Evolutionary conservation across 2,888 invertebrate species (phyloP).

Genomic region (Xanthostigma xanthostigma): DNA sequence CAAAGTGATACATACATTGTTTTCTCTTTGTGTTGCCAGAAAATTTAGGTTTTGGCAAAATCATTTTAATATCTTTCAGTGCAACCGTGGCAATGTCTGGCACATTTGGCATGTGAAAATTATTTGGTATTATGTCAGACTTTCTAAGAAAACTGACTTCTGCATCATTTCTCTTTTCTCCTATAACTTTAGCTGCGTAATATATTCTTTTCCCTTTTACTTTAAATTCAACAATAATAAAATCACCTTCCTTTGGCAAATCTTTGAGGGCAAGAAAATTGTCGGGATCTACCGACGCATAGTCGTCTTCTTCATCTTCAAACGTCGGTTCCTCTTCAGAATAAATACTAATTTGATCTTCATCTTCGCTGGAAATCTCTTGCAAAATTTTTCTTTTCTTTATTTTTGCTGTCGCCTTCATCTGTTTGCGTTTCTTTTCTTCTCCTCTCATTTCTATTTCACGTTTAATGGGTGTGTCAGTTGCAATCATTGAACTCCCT

Average conservation of each 20-base stretch:
- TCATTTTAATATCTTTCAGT: constrained; percentile 9
- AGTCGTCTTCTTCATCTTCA: constrained; percentile 6
- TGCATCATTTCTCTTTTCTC: constrained; percentile 6
- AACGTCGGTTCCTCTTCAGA: constrained; percentile 11
- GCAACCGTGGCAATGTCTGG: constrained; percentile 14
- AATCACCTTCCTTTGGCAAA: constrained; percentile 8
- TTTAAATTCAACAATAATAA: constrained; percentile 8
- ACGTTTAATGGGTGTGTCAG: constrained; percentile 18
- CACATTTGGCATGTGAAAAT: constrained; percentile 12
- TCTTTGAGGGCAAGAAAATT: constrained; percentile 12
- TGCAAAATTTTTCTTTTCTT: constrained; percentile 11
- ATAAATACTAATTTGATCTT: constrained; percentile 14
- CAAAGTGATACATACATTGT: constrained; percentile 12
- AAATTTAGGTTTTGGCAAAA: constrained; percentile 5
- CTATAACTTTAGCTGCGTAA: constrained; percentile 5
- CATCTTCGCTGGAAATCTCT: constrained; percentile 11
- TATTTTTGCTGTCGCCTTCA: constrained; percentile 12
- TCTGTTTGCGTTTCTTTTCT: constrained; percentile 9
- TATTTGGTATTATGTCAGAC: constrained; percentile 6
- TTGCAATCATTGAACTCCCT: constrained; percentile 15
- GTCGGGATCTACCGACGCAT: constrained; percentile 3
- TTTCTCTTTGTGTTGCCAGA: constrained; percentile 13
- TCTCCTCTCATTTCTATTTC: constrained; percentile 11
- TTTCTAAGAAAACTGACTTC: too few species aligned
- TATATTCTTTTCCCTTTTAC: constrained; percentile 5